Conservation (phyloP, 2,888 invertebrate genomes). For the Coecobrya sp. region DNA sequence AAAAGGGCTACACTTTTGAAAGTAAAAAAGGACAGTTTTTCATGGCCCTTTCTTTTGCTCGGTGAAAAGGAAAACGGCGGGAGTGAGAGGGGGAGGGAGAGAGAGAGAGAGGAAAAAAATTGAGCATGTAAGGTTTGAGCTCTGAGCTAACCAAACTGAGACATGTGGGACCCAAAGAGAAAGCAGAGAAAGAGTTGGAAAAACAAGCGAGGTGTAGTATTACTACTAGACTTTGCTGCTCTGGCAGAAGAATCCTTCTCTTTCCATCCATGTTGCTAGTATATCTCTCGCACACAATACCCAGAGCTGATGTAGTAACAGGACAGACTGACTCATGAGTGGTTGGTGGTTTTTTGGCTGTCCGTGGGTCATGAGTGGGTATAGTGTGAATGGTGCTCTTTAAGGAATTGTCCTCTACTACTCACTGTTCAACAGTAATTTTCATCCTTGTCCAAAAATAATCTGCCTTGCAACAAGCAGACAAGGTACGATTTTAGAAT, state of each 20-base stretch:
- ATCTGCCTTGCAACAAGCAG: conserved; percentile 15
- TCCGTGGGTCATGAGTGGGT: background rate
- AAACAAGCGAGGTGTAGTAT: background rate
- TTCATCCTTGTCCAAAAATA: conserved; percentile 12
- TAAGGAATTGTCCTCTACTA: background rate
- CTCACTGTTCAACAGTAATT: conserved; percentile 3
- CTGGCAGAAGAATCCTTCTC: conserved; percentile 1
- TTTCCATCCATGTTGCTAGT: background rate
- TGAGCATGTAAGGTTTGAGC: background rate
- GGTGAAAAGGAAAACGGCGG: background rate
- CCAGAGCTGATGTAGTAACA: conserved; percentile 32
- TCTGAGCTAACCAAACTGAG: background rate
- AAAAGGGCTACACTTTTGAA: background rate
- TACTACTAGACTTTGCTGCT: background rate
- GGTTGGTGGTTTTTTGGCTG: conserved; percentile 36
- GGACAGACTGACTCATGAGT: conserved; percentile 26
- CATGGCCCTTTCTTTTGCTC: background rate
- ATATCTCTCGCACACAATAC: conserved; percentile 10
- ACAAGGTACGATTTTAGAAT: background rate
- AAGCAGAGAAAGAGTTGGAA: background rate
- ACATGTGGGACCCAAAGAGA: conserved; percentile 7
- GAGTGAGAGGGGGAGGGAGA: too few species aligned
- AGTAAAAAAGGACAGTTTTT: conserved; percentile 32
- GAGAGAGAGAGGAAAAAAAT: too few species aligned
- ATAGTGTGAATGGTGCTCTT: background rate